Conservation (phyloP, 2,113 vertebrate genomes). For the Myotis brandtii region DNA sequence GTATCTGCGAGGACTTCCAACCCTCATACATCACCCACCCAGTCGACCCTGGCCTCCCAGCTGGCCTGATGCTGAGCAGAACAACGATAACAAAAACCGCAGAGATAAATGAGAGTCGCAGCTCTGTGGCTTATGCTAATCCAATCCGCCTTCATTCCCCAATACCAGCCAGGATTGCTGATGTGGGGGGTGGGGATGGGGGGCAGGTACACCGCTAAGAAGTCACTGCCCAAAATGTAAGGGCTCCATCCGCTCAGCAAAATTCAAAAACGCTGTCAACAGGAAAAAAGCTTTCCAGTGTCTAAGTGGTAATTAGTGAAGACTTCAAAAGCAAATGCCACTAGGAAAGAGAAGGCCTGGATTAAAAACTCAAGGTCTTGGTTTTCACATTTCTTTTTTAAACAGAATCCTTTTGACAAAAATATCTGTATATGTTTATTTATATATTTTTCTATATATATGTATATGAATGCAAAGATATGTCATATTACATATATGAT, state of each 20-base stretch:
- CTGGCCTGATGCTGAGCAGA: neutral
- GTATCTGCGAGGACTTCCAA: neutral
- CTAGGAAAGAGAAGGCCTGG: neutral
- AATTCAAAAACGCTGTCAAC: neutral
- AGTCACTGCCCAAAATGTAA: constrained; percentile 4
- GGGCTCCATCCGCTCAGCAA: neutral
- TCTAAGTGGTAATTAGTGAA: constrained; percentile 12
- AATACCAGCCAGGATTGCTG: neutral
- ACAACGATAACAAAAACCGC: neutral
- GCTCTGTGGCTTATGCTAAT: neutral
- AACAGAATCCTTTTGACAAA: constrained; percentile 13
- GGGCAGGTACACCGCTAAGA: neutral
- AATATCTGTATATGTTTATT: neutral
- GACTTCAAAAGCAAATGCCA: constrained; percentile 27
- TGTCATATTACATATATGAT: neutral
- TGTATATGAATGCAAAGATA: neutral
- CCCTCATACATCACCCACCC: neutral
- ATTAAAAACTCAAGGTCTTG: constrained; percentile 14
- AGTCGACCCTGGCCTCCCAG: neutral
- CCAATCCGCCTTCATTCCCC: constrained; percentile 2
- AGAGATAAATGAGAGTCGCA: neutral
- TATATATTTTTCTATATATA: neutral
- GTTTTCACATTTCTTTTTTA: constrained; percentile 31
- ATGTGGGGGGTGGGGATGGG: accelerated
- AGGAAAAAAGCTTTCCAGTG: neutral